Base-by-base conservation (phyloP, 1,140 invertebrate species). In the Drosophila willistoni region DNA sequence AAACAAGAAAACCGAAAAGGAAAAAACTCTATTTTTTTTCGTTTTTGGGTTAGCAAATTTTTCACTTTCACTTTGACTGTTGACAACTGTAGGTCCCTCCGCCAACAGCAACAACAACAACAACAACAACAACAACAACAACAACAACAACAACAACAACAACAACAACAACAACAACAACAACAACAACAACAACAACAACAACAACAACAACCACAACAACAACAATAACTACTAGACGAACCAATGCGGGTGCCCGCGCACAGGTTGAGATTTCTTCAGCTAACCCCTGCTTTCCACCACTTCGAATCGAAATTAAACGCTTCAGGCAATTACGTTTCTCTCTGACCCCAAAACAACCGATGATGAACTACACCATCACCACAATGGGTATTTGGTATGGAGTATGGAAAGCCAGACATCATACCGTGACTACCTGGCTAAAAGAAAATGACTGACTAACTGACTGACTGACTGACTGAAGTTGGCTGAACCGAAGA, bases 251-350 rank as follows among this genome's bases (percentile, higher is more conserved):
- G 57, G 57, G 62, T 47, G 56, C 55, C 44, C 34, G 59, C 22
- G 65, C 64, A 80, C 81, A 84, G 81, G 81, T 81, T 85, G 64
- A 54, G 41, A 68, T 65, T 51, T 76, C 73, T 41, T 75, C n/a
- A 22, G 22, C 22, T 22, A 22, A 22, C n/a, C 22, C 5, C 42
- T 7, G n/a, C 42, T n/a, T 14, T 44, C 42, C 42, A 22, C 42
- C 33, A 7, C 33, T 4, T 7, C 34, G 34, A 89, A 89, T 89
- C 80, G 34, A 80, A 89, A 81, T 84, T 80, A 84, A 89, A 67
- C 86, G 77, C 84, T 71, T 71, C 60, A 64, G 84, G 84, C 73
- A 89, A 89, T 89, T 89, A 89, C 84, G 73, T 83, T 89, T 89
- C 77, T 84, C 84, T 89, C 76, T 89, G 80, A 89, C 84, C 84